Conservation (phyloP, 2,797 vertebrate genomes). For the Sylvilagus floridanus region DNA sequence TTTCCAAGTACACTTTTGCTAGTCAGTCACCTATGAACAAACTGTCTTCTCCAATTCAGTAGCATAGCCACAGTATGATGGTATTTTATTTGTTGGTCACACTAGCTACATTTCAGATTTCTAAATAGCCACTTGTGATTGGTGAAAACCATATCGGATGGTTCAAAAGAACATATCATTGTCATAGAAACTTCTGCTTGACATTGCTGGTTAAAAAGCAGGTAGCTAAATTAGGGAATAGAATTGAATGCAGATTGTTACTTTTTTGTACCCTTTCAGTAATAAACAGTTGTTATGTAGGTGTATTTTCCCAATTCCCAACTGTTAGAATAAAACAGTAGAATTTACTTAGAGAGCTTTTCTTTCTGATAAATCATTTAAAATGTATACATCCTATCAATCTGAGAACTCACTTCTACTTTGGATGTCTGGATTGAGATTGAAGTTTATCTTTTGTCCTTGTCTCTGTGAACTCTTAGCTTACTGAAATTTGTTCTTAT, state of each 20-base stretch:
- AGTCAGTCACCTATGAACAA: not conserved
- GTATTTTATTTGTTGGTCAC: not conserved
- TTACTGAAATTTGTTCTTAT: constrained; percentile 10
- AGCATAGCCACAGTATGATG: not conserved
- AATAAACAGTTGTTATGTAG: constrained; percentile 77
- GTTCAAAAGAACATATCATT: not conserved
- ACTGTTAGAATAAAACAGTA: constrained; percentile 66
- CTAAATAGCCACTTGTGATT: not conserved
- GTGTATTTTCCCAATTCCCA: constrained; percentile 68
- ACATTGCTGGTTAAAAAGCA: constrained; percentile 21
- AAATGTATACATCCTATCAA: not conserved
- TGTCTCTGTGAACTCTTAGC: constrained; percentile 35
- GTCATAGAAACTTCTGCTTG: not conserved
- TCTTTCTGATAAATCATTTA: constrained; percentile 58
- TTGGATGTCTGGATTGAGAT: not conserved
- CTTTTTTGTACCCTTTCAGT: constrained; percentile 54
- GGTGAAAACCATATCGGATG: not conserved
- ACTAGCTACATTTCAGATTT: not conserved
- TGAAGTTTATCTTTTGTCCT: constrained; percentile 34
- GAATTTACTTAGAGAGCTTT: not conserved
- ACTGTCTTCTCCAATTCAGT: not conserved
- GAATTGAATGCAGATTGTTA: constrained; percentile 26
- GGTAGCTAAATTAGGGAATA: constrained; percentile 34
- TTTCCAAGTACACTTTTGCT: not conserved
- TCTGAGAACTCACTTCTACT: not conserved